Percentiles rank a stretch among this genome's conserved stretches.
phyloP scores from a whole-genome alignment of 2,888 invertebrate species.

The Gortyna flavago region DNA sequence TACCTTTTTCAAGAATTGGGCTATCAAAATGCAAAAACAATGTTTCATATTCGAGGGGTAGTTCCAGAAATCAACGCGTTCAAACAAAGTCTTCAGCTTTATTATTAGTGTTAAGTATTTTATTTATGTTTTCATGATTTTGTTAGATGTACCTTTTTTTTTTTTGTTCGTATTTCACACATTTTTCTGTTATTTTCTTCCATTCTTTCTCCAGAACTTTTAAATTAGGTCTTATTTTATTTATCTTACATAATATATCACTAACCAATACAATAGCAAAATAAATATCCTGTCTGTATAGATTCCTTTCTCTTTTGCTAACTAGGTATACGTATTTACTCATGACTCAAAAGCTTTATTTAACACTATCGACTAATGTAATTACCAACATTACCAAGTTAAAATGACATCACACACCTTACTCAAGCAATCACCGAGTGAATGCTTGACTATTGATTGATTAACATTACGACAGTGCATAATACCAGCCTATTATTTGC shows the following conservation, averaged over 20 bases:
- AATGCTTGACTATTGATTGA: constrained; percentile 27
- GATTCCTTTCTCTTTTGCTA: background rate
- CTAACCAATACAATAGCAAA: background rate
- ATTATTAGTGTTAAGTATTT: too few relatives aligned
- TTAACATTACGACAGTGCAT: constrained; percentile 4
- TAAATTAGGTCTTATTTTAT: background rate
- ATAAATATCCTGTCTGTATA: background rate
- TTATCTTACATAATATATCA: background rate
- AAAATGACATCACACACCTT: constrained; percentile 30
- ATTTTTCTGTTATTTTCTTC: too few relatives aligned
- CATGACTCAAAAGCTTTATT: constrained; percentile 2
- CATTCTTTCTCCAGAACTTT: too few relatives aligned
- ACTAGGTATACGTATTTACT: background rate
- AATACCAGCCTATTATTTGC: background rate
- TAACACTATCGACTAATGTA: background rate
- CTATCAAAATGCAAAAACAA: too few relatives aligned
- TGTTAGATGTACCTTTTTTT: too few relatives aligned
- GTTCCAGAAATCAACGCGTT: too few relatives aligned
- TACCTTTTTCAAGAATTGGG: too few relatives aligned
- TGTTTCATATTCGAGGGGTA: too few relatives aligned
- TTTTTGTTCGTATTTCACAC: too few relatives aligned
- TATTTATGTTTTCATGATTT: too few relatives aligned
- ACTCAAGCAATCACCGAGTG: constrained; percentile 18
- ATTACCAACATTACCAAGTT: constrained; percentile 17
- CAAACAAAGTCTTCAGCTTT: too few relatives aligned